Percentiles rank a stretch among this genome's conserved stretches.
Evolutionary conservation across 2,888 invertebrate genomes (phyloP).

Genomic region (Muscina levida): DNA sequence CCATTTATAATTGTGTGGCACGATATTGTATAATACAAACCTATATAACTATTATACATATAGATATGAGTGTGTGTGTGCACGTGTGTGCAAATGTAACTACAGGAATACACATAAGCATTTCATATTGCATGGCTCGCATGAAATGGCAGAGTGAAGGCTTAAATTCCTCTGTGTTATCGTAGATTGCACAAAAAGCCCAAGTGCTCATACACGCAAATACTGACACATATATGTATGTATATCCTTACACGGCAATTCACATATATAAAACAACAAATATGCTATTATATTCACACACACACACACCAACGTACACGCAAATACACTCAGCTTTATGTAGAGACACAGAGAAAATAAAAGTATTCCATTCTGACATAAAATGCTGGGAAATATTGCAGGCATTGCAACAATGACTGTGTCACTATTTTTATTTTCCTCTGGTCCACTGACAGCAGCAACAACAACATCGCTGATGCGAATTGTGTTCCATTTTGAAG

Average conservation of each 20-base stretch:
- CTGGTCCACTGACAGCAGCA: too few species aligned
- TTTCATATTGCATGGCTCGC: neutral
- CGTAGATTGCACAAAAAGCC: constrained; percentile 40
- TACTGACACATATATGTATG: neutral
- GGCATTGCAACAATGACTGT: constrained; percentile 46
- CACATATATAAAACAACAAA: too few species aligned
- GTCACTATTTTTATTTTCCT: constrained; percentile 13
- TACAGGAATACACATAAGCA: neutral
- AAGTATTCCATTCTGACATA: constrained; percentile 22
- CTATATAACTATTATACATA: too few species aligned
- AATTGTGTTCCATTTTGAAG: too few species aligned
- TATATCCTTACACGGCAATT: too few species aligned
- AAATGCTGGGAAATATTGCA: constrained; percentile 46
- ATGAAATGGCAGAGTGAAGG: constrained; percentile 1
- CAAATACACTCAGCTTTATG: neutral
- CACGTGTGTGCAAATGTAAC: constrained; percentile 32
- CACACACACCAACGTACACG: neutral
- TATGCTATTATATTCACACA: neutral
- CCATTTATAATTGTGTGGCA: too few species aligned
- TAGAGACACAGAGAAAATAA: constrained; percentile 8
- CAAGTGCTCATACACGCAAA: neutral
- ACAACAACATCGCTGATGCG: too few species aligned
- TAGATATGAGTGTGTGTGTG: neutral
- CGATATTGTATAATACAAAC: too few species aligned
- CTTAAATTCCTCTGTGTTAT: constrained; percentile 39